These are phyloP conservation scores for Calidris pugnax DNA, from an alignment of 2,113 vertebrate species.

Conservation along the genomic window DNA sequence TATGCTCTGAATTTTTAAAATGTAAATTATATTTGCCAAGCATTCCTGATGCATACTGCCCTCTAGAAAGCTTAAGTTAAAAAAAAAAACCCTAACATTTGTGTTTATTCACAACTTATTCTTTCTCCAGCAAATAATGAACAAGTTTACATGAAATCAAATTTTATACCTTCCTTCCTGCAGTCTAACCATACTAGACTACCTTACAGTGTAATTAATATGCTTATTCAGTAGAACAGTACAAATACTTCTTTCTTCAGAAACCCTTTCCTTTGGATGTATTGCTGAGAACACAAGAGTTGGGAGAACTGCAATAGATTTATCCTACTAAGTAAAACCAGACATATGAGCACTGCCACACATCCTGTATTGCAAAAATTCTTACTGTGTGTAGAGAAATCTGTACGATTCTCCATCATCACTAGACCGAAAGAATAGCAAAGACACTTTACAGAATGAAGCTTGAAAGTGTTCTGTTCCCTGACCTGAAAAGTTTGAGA, in stretches of 20 bases:
- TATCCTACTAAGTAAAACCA: background rate
- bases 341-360: background rate
- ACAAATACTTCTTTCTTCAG: background rate
- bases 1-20: background rate
- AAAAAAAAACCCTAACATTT: background rate
- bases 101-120: background rate
- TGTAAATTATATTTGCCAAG: background rate
- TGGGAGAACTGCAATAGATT: background rate
- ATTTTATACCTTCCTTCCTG: background rate
- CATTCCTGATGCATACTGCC: background rate
- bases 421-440: background rate
- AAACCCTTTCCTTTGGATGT: background rate
- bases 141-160: background rate
- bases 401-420: background rate
- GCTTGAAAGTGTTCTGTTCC: background rate
- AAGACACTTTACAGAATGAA: background rate
- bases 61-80: background rate
- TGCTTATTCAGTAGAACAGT: background rate
- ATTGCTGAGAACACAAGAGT: background rate
- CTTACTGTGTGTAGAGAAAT: background rate
- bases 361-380: background rate
- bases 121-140: background rate
- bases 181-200: background rate
- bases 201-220: background rate
- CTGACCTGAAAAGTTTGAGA: background rate